phyloP scores from a whole-genome alignment of 2,113 vertebrate genomes.

The Phaetusa simplex region DNA sequence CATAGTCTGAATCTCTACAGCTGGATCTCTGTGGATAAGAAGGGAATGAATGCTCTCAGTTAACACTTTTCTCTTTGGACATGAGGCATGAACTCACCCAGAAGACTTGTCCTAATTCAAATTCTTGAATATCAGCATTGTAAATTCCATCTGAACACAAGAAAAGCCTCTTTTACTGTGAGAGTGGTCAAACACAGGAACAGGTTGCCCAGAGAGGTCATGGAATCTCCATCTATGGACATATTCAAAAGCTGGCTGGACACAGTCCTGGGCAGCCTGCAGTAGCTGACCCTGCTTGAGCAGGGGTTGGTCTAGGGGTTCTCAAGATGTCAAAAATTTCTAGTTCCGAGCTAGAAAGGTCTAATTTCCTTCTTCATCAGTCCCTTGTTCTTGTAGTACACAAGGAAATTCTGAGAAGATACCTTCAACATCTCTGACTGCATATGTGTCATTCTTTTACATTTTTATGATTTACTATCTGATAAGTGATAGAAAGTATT shows the following conservation, averaged over 20 bases:
- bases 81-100: neutral
- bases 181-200: neutral
- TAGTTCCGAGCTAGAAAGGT: neutral
- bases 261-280: neutral
- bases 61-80: neutral
- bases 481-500: neutral
- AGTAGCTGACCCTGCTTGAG: neutral
- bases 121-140: neutral
- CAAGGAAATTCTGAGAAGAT: neutral
- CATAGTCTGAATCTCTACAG: neutral
- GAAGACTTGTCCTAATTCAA: neutral
- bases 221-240: neutral
- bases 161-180: neutral
- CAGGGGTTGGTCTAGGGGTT: neutral
- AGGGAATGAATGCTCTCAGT: neutral
- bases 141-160: neutral
- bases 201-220: neutral
- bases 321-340: neutral
- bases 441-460: neutral
- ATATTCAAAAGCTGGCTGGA: neutral
- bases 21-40: neutral
- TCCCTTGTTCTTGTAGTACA: neutral
- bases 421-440: neutral
- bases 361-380: conserved; percentile 39
- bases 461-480: neutral